Conservation (phyloP, 1,140 invertebrate genomes). For the Cyclina sinensis region DNA sequence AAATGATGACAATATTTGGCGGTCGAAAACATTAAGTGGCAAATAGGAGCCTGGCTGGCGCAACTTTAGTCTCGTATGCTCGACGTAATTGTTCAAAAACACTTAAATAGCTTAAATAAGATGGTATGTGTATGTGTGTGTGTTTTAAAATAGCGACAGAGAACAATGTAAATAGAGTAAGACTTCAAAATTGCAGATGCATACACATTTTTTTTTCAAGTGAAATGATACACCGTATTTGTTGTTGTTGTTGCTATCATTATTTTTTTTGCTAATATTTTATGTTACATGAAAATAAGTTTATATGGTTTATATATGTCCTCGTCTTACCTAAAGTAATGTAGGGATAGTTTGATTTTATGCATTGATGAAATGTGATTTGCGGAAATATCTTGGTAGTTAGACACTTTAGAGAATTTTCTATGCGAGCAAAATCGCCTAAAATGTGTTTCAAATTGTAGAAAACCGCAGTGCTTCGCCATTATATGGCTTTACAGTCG, state of each 20-base stretch:
- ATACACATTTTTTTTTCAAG: too few species aligned
- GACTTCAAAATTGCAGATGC: too few species aligned
- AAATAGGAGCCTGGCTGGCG: conserved; percentile 25
- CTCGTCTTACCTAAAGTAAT: too few species aligned
- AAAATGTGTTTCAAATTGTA: conserved; percentile 20
- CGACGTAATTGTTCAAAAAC: conserved; percentile 47
- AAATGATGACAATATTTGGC: conserved; percentile 57
- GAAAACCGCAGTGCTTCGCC: neutral
- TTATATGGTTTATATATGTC: too few species aligned
- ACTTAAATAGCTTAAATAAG: conserved; percentile 63
- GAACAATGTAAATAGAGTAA: conserved; percentile 12
- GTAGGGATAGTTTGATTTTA: too few species aligned
- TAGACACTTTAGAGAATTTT: neutral
- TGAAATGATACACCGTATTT: too few species aligned
- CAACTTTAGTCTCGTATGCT: conserved; percentile 19
- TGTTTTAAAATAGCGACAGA: conserved; percentile 29
- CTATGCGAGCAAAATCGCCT: neutral
- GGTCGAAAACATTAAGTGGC: conserved; percentile 47
- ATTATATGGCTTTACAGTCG: conserved; percentile 26
- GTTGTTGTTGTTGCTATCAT: too few species aligned
- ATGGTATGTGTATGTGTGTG: too few species aligned
- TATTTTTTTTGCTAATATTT: too few species aligned
- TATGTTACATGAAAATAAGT: too few species aligned
- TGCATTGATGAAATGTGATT: too few species aligned
- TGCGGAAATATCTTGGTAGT: neutral